Conservation (phyloP, 2,113 vertebrate genomes). For the Hydrochoerus hydrochaeris region DNA sequence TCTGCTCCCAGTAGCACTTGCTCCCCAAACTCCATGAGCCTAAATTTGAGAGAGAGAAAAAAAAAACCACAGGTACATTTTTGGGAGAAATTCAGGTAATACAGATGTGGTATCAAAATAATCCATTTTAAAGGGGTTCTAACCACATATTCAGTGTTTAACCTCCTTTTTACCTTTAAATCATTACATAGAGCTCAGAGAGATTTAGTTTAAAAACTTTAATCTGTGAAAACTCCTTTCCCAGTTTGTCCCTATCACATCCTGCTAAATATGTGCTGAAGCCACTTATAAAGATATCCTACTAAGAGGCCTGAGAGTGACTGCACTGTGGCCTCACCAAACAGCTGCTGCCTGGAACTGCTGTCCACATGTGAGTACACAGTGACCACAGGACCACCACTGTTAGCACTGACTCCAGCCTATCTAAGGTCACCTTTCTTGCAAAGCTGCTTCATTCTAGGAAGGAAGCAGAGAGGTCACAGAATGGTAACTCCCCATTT, state of each 20-base stretch:
- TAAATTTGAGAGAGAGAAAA: neutral
- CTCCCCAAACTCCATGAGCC: conserved; percentile 46
- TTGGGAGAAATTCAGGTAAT: conserved; percentile 18
- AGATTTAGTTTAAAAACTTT: neutral
- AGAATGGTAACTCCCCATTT: neutral
- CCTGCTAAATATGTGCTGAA: conserved; percentile 1
- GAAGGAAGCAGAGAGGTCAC: neutral
- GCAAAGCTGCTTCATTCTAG: neutral
- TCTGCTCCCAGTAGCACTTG: conserved; percentile 41
- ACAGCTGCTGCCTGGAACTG: conserved; percentile 49
- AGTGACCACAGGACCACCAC: neutral
- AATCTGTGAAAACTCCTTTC: neutral
- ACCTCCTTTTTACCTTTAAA: neutral
- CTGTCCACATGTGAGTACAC: neutral
- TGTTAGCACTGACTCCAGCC: neutral
- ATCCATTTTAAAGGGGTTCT: conserved; percentile 32
- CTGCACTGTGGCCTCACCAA: neutral
- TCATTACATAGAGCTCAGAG: neutral
- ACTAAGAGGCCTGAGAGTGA: neutral
- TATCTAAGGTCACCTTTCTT: conserved; percentile 65
- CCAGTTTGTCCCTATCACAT: neutral
- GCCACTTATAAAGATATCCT: neutral
- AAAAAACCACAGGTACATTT: conserved; percentile 29
- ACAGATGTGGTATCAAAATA: conserved; percentile 9
- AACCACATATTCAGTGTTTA: conserved; percentile 12